Evolutionary conservation across 1,140 invertebrate genomes (phyloP), one percentile per base, ranked within the genome.

Genomic region (Tetramorium simillimum): DNA sequence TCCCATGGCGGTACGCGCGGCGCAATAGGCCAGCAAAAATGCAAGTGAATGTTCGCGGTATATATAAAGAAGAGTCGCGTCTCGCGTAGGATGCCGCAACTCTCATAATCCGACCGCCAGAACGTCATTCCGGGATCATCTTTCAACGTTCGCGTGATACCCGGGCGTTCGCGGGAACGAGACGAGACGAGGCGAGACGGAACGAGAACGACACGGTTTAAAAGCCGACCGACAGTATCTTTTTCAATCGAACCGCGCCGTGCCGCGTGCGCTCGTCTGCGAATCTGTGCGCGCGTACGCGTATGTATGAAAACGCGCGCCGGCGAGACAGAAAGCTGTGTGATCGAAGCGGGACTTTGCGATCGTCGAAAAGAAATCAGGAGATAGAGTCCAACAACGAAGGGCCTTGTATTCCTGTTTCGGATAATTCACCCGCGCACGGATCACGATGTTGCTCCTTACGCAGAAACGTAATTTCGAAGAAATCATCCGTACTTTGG

Each of bases 21-120:
- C 62, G 24, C 72, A 60, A 60, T 37, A 87, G 62, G 63, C 51
- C 72, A 80, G 85, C 33, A 92, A 92, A 92, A 91, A 90, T 90
- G 87, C 53, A 84, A 93, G 93, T 92, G 93, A 94, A 93, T 87
- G 92, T 92, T 84, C 89, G 81, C 72, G 73, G 91, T 92, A 92
- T 92, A 86, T 86, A 93, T 92, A 93, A 93, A 92, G 89, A 91
- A 88, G 86, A 86, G 18, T 53, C 75, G 72, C 77, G n/a, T 60
- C 58, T 16, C 51, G 51, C 4, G 37, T 60, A 56, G 56, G 80
- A 87, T 89, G 91, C 86, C 88, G 84, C 85, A 86, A 85, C 46
- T n/a, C 56, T 73, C 56, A 24, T 60, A 28, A 46, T 62, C 21
- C 43, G 18, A 46, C 10, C 18, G 16, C n/a, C 12, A n/a, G 37